Evolutionary conservation across 2,113 vertebrate genomes (phyloP).

Genomic region (Xenus cinereus): DNA sequence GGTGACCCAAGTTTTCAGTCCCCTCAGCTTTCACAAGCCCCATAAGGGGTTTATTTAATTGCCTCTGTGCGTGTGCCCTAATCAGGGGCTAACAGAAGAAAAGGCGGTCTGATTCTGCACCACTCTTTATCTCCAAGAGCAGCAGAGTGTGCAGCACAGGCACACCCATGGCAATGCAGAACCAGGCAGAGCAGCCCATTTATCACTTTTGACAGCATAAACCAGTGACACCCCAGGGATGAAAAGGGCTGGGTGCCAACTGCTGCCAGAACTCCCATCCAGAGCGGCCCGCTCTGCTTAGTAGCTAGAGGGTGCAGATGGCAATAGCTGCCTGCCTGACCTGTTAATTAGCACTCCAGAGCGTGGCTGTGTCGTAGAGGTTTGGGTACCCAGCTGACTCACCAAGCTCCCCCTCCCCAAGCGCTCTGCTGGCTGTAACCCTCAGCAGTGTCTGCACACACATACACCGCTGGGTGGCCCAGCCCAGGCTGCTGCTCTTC

Average conservation of each 20-base stretch:
- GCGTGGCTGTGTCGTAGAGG: accelerated
- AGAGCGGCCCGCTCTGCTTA: accelerated
- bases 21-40: background rate
- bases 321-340: background rate
- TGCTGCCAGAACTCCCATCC: accelerated
- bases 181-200: background rate
- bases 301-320: too few species aligned
- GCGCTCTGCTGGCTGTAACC: background rate
- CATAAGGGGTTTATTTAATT: background rate
- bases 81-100: background rate
- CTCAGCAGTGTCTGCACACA: too few species aligned
- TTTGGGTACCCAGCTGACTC: background rate
- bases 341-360: background rate
- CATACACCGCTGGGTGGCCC: background rate
- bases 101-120: background rate
- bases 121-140: background rate
- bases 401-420: background rate
- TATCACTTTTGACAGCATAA: background rate
- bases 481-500: background rate
- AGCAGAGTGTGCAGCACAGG: background rate
- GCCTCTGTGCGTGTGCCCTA: background rate
- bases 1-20: accelerated
- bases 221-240: background rate
- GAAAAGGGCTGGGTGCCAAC: background rate
- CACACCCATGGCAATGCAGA: background rate